Evolutionary conservation across 2,113 vertebrate species (phyloP).

Genomic region (Lepidothrix coronata): DNA sequence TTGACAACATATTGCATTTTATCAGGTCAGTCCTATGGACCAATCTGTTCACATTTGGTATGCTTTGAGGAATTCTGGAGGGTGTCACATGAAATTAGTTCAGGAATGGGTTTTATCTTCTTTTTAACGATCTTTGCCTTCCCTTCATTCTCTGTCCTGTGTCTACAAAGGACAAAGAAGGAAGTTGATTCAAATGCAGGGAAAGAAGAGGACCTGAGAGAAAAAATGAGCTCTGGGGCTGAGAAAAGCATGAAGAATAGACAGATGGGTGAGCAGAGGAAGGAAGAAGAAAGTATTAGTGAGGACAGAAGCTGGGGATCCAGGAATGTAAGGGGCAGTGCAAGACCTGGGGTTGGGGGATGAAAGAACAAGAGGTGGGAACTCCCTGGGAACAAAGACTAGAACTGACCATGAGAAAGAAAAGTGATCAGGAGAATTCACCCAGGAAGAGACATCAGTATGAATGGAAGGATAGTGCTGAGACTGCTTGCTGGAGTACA

Average conservation of each 20-base stretch:
- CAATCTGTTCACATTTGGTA: neutral
- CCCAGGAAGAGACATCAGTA: neutral
- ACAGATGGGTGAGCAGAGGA: neutral
- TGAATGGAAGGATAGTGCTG: neutral
- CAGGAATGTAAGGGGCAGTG: fast-evolving
- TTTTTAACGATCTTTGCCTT: neutral
- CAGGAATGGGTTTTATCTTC: neutral
- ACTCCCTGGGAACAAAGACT: neutral
- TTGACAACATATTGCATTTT: neutral
- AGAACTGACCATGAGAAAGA: neutral
- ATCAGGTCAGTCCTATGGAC: neutral
- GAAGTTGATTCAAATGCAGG: neutral
- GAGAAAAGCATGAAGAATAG: neutral
- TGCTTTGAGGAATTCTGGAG: neutral
- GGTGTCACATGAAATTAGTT: neutral
- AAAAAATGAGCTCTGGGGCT: neutral
- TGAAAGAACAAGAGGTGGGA: neutral
- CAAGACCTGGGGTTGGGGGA: neutral
- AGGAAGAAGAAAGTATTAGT: neutral
- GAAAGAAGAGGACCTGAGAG: neutral
- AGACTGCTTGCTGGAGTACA: neutral
- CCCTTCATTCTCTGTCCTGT: neutral
- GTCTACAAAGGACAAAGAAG: neutral
- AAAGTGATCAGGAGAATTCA: neutral
- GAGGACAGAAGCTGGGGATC: neutral